Percentiles rank a stretch among this genome's conserved stretches.
These are phyloP conservation scores for Pipra filicauda DNA, from an alignment of 2,113 vertebrate genomes.

Conservation along the genomic window DNA sequence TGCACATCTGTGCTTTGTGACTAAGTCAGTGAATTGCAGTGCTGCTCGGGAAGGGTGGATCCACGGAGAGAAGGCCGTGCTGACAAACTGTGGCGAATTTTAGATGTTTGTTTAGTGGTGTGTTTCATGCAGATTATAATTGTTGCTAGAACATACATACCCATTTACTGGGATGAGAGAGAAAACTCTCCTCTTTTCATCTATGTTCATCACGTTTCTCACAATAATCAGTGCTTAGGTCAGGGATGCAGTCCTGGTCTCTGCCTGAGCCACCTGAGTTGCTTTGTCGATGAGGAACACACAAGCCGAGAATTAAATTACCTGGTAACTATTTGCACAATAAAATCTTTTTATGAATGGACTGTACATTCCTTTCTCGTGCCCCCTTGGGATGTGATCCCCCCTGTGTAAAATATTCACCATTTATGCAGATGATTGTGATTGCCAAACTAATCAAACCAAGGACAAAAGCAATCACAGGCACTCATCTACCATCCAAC, in stretches of 20 bases:
- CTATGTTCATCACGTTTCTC: not conserved
- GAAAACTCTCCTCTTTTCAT: not conserved
- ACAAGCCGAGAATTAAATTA: not conserved
- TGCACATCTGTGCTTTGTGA: not conserved
- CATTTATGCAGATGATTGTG: constrained; percentile 39
- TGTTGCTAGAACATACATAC: not conserved
- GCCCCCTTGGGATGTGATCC: not conserved
- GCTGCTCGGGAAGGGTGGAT: not conserved
- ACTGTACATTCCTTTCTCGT: not conserved
- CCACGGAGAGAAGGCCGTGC: not conserved
- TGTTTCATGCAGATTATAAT: not conserved
- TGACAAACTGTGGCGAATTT: not conserved
- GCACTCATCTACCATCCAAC: constrained; percentile 15
- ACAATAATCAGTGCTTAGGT: not conserved
- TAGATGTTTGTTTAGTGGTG: not conserved
- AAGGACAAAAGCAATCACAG: constrained; percentile 55
- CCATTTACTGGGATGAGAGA: not conserved
- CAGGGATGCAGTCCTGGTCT: not conserved
- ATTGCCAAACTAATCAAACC: constrained; percentile 55
- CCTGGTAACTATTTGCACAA: not conserved
- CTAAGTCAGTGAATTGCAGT: not conserved
- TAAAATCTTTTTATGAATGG: not conserved
- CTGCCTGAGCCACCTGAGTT: not conserved
- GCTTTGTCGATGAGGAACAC: not conserved
- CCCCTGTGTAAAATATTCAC: not conserved